Evolutionary conservation across 2,113 vertebrate species (phyloP), one percentile per base, ranked within the genome.

Genomic region (Peromyscus polionotus): DNA sequence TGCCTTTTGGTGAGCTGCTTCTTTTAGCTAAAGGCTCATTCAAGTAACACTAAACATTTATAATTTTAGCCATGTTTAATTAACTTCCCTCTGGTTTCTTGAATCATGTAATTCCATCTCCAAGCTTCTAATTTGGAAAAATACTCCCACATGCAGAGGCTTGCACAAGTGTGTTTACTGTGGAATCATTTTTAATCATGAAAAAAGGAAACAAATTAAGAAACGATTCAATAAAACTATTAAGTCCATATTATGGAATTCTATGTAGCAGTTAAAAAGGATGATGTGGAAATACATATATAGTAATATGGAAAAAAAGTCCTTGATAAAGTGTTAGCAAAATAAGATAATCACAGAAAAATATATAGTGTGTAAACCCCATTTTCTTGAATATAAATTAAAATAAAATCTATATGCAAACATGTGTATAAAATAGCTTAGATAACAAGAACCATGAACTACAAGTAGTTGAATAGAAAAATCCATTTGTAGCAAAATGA

Each of bases 11-110:
- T 91, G 93, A 96, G 68, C 63, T 65, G 81, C 72, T 59, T 93
- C 67, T 95, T 96, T 92, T 96, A 90, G 94, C 89, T 88, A 80
- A 94, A 93, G 94, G 92, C 95, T 95, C 83, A 97, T 72, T 96
- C 68, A 95, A 94, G 94, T 70, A 88, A 94, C 48, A 28, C 59
- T 89, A 91, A 96, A 93, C 33, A 51, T 88, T 96, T 97, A 48
- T 88, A 86, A 83, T 95, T 94, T 95, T 63, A 93, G 93, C 70
- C 51, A 81, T 91, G 75, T 96, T 95, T 97, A 92, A 96, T 94
- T 97, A 93, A 96, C 86, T 93, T 79, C 28, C 81, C 36, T 91
- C 68, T 94, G 94, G 2, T 45, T 70, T 88, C 88, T 96, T 95
- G 88, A 93, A 94, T 91, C 72, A 57, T 84, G 42, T 59, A 96